Evolutionary conservation across 2,888 invertebrate species (phyloP).

Genomic region (Calephelis perditalis): DNA sequence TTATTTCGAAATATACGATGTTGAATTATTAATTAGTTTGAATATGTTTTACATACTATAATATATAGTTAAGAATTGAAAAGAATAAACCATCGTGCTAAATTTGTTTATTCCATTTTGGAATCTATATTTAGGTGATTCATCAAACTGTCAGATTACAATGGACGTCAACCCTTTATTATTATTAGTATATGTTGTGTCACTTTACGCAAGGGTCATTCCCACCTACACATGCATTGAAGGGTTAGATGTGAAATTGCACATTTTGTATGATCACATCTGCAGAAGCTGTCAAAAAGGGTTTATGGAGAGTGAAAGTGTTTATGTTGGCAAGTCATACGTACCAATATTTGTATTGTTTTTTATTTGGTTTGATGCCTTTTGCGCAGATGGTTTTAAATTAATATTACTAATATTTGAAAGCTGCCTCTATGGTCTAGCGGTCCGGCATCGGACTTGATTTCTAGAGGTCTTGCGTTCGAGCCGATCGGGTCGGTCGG

Average conservation of each 20-base stretch:
- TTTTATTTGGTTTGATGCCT: neutral
- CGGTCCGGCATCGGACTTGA: too few relatives aligned
- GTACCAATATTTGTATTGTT: neutral
- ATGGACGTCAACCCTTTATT: constrained; percentile 42
- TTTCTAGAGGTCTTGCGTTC: too few relatives aligned
- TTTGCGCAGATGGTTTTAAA: too few relatives aligned
- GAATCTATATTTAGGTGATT: constrained; percentile 21
- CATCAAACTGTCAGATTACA: constrained; percentile 35
- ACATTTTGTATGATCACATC: constrained; percentile 51
- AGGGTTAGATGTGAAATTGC: constrained; percentile 40
- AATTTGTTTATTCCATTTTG: constrained; percentile 15
- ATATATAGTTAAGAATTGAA: too few relatives aligned
- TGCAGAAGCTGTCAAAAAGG: constrained; percentile 42
- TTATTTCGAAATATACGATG: too few relatives aligned
- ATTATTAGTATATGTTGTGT: constrained; percentile 24
- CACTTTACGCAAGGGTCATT: constrained; percentile 33
- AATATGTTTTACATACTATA: too few relatives aligned
- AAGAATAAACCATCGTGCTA: neutral
- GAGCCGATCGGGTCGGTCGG: too few relatives aligned
- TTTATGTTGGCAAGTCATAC: constrained; percentile 16
- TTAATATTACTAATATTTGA: too few relatives aligned
- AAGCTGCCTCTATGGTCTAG: too few relatives aligned
- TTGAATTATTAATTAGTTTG: too few relatives aligned
- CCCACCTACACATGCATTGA: constrained; percentile 39
- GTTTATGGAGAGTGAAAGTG: constrained; percentile 42